Percentiles rank a stretch among this genome's conserved stretches.
These are phyloP conservation scores for Patella pellucida DNA, from an alignment of 2,888 invertebrate species.

Conservation along the genomic window DNA sequence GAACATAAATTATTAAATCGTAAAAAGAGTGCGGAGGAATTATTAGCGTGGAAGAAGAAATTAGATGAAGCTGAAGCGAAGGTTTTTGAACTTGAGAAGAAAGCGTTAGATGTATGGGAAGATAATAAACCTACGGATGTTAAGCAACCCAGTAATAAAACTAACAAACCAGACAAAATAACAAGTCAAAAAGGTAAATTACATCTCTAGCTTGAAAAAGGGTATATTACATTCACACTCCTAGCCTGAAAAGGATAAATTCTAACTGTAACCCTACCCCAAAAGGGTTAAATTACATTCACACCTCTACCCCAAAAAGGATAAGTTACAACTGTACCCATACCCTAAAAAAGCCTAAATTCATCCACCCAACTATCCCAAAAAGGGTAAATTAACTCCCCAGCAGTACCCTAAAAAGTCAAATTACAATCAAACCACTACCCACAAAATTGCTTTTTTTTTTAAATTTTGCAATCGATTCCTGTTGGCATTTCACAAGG, in stretches of 20 bases:
- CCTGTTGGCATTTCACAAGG: too few relatives aligned
- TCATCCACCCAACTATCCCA: neutral
- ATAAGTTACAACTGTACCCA: neutral
- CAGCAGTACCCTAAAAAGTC: too few relatives aligned
- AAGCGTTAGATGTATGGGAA: constrained; percentile 56
- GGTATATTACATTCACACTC: too few relatives aligned
- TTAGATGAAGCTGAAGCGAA: constrained; percentile 68
- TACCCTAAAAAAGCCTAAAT: constrained; percentile 3
- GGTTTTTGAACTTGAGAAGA: constrained; percentile 65
- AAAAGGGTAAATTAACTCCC: too few relatives aligned
- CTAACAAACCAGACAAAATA: constrained; percentile 25
- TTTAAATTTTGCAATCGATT: too few relatives aligned
- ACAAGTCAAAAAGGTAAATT: constrained; percentile 10
- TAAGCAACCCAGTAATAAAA: constrained; percentile 20
- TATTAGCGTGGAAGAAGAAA: constrained; percentile 68
- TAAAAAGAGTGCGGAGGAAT: constrained; percentile 66
- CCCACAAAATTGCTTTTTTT: too few relatives aligned
- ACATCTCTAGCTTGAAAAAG: too few relatives aligned
- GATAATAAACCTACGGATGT: constrained; percentile 30
- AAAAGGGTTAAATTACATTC: too few relatives aligned
- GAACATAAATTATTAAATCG: constrained; percentile 67
- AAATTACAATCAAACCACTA: too few relatives aligned
- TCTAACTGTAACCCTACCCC: too few relatives aligned
- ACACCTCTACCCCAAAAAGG: too few relatives aligned
- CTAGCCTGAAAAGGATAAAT: too few relatives aligned